phyloP scores from a whole-genome alignment of 2,797 vertebrate genomes.

The Arrhamphus sclerolepis region DNA sequence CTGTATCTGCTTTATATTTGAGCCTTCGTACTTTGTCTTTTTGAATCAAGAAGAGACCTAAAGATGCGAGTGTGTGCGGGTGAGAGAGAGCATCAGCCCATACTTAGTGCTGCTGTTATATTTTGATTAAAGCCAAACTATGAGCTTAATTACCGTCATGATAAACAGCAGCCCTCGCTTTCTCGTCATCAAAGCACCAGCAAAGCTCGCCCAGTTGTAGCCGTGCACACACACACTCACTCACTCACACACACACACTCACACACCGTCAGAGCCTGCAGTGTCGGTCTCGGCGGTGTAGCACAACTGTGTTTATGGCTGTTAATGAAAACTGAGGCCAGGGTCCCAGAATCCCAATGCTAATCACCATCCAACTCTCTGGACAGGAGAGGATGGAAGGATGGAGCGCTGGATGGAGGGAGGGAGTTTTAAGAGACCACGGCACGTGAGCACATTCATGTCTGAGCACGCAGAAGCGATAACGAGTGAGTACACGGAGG shows the following conservation, averaged over 20 bases:
- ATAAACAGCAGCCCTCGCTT: constrained; percentile 71
- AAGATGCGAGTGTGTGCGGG: constrained; percentile 10
- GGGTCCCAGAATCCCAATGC: constrained; percentile 68
- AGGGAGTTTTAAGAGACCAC: constrained; percentile 11
- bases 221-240: constrained; percentile 23
- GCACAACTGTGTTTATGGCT: constrained; percentile 71
- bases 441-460: constrained; percentile 23
- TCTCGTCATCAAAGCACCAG: constrained; percentile 56
- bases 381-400: constrained; percentile 36
- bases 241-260: constrained; percentile 32
- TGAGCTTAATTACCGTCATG: constrained; percentile 73
- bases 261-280: constrained; percentile 37
- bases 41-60: too few relatives aligned
- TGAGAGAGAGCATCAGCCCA: constrained; percentile 14
- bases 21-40: too few relatives aligned
- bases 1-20: too few relatives aligned
- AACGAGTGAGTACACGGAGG: constrained; percentile 7
- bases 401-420: not conserved
- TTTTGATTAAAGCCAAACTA: constrained; percentile 77
- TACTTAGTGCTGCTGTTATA: constrained; percentile 59
- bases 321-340: constrained; percentile 75
- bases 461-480: constrained; percentile 31
- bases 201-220: constrained; percentile 48
- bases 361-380: constrained; percentile 76
- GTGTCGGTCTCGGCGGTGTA: constrained; percentile 51